Evolutionary conservation across 2,797 vertebrate species (phyloP), one percentile per base, ranked within the genome.

Genomic region (Arvicola amphibius): DNA sequence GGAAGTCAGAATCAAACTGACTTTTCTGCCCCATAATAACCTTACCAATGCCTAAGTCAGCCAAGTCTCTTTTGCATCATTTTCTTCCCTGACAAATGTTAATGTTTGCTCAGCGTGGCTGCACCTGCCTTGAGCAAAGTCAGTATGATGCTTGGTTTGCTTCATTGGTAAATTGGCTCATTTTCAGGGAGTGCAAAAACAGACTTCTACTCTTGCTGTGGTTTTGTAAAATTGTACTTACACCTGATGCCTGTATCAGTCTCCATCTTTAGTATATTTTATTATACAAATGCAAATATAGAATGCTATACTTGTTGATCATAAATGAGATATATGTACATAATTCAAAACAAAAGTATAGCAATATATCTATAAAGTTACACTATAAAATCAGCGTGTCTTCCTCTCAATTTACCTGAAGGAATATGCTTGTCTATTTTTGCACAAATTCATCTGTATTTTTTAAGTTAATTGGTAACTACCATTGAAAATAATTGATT

Each of bases 21-120:
- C 37, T 37, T 59, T 92, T 67, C 91, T 40, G 32, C 46, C 34
- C 27, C 16, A 71, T 81, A 65, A 92, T 29, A 23, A 89, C 32
- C 80, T 91, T 61, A 86, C 21, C 29, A 48, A 61, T 48, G 65
- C 59, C 53, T 65, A 88, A 95, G 93, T 65, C 73, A 90, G 37
- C 61, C 25, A 91, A 94, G 37, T 93, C 11, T 94, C 46, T 86
- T 91, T 91, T 95, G 90, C 71, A 89, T 96, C 79, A 89, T 94
- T 95, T 94, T 74, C 78, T 48, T 69, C 7, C 13, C n/a, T 87
- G 74, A 92, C 40, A 89, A 91, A 87, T 95, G 78, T 77, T 79
- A 77, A 92, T 90, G 56, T 91, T 96, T 95, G n/a, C 59, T 96
- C 85, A 48, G 25, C 73, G 29, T 56, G 85, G 10, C 32, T 97